Conservation (phyloP, 2,888 invertebrate species). For the Mactromeris polynyma region DNA sequence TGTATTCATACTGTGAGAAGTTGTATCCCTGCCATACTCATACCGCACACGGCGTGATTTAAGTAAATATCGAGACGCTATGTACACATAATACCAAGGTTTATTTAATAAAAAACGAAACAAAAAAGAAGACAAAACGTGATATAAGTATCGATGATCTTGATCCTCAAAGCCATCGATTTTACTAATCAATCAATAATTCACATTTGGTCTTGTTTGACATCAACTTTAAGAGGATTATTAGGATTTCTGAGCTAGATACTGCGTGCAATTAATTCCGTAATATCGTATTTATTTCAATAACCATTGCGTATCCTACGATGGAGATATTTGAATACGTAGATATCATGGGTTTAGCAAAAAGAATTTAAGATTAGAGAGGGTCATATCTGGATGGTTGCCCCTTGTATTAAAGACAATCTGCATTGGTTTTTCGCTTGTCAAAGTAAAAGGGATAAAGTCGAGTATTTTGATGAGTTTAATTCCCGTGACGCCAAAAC, state of each 20-base stretch:
- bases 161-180: not conserved
- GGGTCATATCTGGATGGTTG: not conserved
- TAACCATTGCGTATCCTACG: not conserved
- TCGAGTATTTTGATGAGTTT: no score
- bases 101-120: not conserved
- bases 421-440: not conserved
- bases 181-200: constrained; percentile 2
- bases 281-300: not conserved
- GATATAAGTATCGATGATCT: not conserved
- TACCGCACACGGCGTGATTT: not conserved
- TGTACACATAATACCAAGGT: not conserved
- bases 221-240: not conserved
- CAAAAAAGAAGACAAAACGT: not conserved
- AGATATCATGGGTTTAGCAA: not conserved
- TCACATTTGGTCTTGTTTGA: not conserved
- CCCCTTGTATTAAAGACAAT: not conserved
- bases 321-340: not conserved
- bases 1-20: no score
- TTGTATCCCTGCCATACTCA: no score
- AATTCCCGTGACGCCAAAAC: no score
- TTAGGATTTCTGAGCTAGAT: not conserved
- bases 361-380: not conserved
- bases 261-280: not conserved
- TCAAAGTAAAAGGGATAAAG: not conserved
- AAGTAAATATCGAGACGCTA: not conserved